Base-by-base conservation (phyloP, 2,888 invertebrate species). In the Catonia carolina region DNA sequence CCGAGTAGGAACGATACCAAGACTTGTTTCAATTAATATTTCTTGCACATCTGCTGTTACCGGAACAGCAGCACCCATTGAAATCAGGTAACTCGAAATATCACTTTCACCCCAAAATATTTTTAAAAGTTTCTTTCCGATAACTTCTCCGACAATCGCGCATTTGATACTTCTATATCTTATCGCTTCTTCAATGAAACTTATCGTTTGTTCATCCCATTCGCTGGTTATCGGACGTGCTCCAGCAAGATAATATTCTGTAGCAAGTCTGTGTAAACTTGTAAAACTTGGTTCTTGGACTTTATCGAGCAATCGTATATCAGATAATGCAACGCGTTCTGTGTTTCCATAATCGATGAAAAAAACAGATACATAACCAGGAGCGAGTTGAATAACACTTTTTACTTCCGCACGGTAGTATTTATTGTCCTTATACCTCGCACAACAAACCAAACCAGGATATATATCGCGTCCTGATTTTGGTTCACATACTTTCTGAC, bases 291-390 rank as follows among this genome's bases (percentile, higher is more conserved):
- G 69, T 12, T 79, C 77, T 52, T 74, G 73, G 66, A 80, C 77
- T 41, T 68, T 73, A 47, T 79, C 77, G 56, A 83, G 68, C 41
- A 78, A 73, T 66, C 86, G 72, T 45, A 85, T 76, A 59, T 81
- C 79, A 37, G 74, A 76, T 52, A 79, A 69, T 15, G 80, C 77
- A 56, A 87, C 77, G 12, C 78, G 69, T 63, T 82, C 82, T 62
- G 75, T 76, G 66, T 84, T 83, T 42, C 85, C 85, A 65, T 79
- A 84, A 68, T 85, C 85, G 31, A 85, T 76, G 63, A 85, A 84
- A 56, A 79, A 77, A n/a, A 85, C 80, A 62, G 27, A 27, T 27
- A 27, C 27, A 8, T 27, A 27, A 27, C 27, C 27, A 27, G 27
- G 27, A 27, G 27, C 8, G 4, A 27, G 8, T 8, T 27, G 27